Base-by-base conservation (phyloP, 2,888 invertebrate genomes). In the Rugalucina vietnamica region DNA sequence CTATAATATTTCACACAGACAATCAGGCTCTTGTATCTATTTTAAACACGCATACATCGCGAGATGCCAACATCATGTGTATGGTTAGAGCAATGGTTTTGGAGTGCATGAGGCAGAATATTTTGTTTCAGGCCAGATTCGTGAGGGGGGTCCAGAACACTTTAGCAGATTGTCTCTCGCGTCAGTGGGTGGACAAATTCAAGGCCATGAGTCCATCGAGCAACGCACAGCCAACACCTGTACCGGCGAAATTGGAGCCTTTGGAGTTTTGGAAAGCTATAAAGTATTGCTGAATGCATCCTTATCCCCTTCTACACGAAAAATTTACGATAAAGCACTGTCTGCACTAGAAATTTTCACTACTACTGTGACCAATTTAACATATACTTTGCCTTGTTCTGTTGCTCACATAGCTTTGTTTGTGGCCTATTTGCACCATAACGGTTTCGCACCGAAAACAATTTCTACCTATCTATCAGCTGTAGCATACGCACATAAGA, bases 21-120 rank as follows among this genome's bases (percentile, higher is more conserved):
- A 84, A 84, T 37, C 8, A 36, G 32, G 80, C 80, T 39, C 54
- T 73, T 12, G 84, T 84, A n/a, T n/a, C 32, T 18, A 80, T 84
- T 65, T 37, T 84, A 14, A 84, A 84, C 36, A 24, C 14, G 18
- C 18, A 57, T 37, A 77, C 80, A 18, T 76, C 76, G 14, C 76
- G 60, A 29, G 69, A 73, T 27, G 27, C 32, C 1, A 0, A 32
- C n/a, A 70, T 81, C 27, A 85, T 81, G 85, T 36, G n/a, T 4
- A 36, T 85, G 8, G 36, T 82, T 0, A 73, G 85, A 18, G n/a
- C 18, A 24, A 50, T 85, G 24, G 71, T 81, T 0, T 43, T 84
- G 37, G 36, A n/a, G 1, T 73, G 60, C 54, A 32, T 84, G 27
- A 5, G 37, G 12, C 49, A 29, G 0, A 85, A 85, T 49, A 71